A percentile compares a stretch with the other conserved stretches of the same genome.
Conservation (phyloP, 2,888 invertebrate genomes). For the Noctua pronuba region DNA sequence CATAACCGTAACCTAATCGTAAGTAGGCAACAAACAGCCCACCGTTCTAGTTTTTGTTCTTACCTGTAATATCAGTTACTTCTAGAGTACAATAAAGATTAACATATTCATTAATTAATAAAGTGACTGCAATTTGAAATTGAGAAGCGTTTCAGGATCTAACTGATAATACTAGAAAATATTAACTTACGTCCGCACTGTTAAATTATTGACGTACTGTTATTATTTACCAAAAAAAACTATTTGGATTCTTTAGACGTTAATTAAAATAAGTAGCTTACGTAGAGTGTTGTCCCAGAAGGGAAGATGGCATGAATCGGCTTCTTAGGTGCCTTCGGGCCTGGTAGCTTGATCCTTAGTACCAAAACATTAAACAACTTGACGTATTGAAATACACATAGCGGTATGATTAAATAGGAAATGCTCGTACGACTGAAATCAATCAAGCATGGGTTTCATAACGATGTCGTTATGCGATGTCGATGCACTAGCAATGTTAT, state of each 20-base stretch:
- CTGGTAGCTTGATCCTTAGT: background rate
- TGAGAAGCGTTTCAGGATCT: background rate
- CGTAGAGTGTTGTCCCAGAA: no score
- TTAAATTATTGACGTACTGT: background rate
- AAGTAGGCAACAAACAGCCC: background rate
- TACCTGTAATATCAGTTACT: background rate
- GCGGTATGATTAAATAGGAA: slow-evolving; percentile 33
- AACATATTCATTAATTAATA: no score
- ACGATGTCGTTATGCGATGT: slow-evolving; percentile 21
- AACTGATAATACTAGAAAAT: background rate
- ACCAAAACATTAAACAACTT: background rate
- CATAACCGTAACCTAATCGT: background rate
- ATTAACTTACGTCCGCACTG: background rate
- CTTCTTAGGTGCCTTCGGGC: no score
- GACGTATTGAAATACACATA: slow-evolving; percentile 10
- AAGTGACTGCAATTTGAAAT: no score
- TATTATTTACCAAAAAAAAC: background rate
- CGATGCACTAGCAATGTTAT: slow-evolving; percentile 2
- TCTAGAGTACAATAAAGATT: background rate
- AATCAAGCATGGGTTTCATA: slow-evolving; percentile 40
- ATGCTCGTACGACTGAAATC: slow-evolving; percentile 36
- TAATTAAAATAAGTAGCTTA: background rate
- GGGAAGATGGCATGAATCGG: no score
- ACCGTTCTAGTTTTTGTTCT: background rate
- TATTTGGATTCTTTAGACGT: background rate